A percentile compares a stretch with the other conserved stretches of the same genome.
Conservation (phyloP, 2,888 invertebrate genomes). For the Allolobophora icterica region DNA sequence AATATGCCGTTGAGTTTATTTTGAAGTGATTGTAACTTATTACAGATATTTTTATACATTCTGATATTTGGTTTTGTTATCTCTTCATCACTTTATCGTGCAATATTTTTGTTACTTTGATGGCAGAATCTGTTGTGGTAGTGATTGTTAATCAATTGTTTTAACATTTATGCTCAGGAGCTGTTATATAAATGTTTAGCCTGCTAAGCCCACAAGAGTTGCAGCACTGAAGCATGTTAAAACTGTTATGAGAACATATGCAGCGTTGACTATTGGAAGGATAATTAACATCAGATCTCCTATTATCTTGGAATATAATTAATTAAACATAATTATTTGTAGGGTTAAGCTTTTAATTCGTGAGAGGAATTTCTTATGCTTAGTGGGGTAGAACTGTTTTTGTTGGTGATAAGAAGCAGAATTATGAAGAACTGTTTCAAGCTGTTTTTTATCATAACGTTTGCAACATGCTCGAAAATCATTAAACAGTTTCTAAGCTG, state of each 20-base stretch:
- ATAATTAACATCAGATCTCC: background rate
- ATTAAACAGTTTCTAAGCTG: background rate
- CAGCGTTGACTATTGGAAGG: background rate
- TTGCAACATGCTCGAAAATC: background rate
- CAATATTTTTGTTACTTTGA: background rate
- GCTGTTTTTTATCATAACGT: background rate
- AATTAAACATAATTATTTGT: background rate
- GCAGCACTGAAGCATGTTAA: background rate
- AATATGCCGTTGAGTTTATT: background rate
- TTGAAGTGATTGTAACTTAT: background rate
- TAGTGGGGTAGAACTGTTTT: background rate
- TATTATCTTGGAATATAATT: background rate
- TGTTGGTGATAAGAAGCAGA: background rate
- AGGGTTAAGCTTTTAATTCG: background rate
- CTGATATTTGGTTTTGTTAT: conserved; percentile 17
- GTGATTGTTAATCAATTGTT: background rate
- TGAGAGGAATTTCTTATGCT: background rate
- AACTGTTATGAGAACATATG: background rate
- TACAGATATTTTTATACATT: background rate
- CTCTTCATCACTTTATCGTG: background rate
- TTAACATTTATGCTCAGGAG: background rate
- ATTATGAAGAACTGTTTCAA: background rate
- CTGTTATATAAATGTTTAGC: background rate
- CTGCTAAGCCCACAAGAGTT: background rate
- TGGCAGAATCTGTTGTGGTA: background rate